Evolutionary conservation across 2,888 invertebrate genomes (phyloP), one percentile per base, ranked within the genome.

Genomic region (Uropetala carovei): DNA sequence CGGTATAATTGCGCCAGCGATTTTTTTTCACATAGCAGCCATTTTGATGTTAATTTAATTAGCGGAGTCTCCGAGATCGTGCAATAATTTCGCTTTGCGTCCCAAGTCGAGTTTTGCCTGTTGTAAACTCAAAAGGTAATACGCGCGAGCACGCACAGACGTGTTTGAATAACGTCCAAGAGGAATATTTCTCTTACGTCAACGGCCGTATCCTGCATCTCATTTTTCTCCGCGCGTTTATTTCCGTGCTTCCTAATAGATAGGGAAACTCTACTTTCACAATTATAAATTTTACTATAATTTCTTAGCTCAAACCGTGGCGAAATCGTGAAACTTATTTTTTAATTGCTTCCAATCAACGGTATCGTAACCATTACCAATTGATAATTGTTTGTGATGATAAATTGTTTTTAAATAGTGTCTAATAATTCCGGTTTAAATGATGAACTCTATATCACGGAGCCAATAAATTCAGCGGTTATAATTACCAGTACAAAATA

Each of bases 21-120:
- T 22, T 27, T 75, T 22, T 68, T 64, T 7, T 56, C 13, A 16
- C n/a, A 64, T 43, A 30, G 56, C 9, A 56, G 64, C 75, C 75
- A 75, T 64, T 89, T 30, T 56, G 89, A 89, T 60, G 59, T 60
- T 86, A 86, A 86, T 86, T 86, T 64, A 86, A 86, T 86, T 86
- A 64, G 18, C 18, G 14, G 75, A 22, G 75, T 75, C 68, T n/a
- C 43, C 13, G n/a, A 75, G 11, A 18, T 43, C 18, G 64, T 64
- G 16, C 68, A 64, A 56, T n/a, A 57, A 64, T 11, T 68, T n/a
- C 89, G 60, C 43, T 11, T 27, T 27, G 58, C 59, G 59, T 68
- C 68, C 68, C 68, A 22, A 68, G 68, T 68, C 68, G 68, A 22
- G 68, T 68, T 68, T 68, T 68, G 68, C 68, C 68, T 22, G 68